Conservation (phyloP, 2,113 vertebrate genomes). For the Eudorcas thomsonii region DNA sequence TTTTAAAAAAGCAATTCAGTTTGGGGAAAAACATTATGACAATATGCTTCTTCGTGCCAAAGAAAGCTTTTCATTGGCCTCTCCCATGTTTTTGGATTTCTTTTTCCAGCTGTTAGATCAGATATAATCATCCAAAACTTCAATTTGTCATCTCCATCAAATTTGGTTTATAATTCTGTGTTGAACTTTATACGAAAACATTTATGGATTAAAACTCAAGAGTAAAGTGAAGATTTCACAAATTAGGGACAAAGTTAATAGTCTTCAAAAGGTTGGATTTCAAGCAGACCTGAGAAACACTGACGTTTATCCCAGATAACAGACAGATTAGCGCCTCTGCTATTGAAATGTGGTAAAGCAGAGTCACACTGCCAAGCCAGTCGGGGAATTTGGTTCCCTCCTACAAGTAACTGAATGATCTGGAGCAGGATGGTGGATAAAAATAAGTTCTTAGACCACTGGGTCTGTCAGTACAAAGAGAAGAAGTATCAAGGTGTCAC, state of each 20-base stretch:
- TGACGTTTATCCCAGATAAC: not conserved
- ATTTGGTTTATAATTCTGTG: constrained; percentile 25
- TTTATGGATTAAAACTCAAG: constrained; percentile 57
- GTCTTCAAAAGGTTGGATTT: constrained; percentile 32
- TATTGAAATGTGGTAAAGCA: not conserved
- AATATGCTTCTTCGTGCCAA: constrained; percentile 66
- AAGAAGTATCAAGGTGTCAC: not conserved
- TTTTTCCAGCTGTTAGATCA: constrained; percentile 75
- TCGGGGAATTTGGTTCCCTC: not conserved
- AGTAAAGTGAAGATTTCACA: constrained; percentile 48
- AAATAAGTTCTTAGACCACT: not conserved
- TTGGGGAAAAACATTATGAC: constrained; percentile 44
- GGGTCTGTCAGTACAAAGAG: not conserved
- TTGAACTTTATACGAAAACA: constrained; percentile 43
- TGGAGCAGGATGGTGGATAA: not conserved
- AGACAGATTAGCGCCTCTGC: not conserved
- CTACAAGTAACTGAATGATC: not conserved
- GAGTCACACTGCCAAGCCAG: not conserved
- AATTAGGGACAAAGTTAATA: constrained; percentile 33
- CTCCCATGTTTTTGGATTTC: constrained; percentile 64
- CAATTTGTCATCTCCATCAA: constrained; percentile 56
- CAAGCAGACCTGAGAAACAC: constrained; percentile 3
- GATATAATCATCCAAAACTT: constrained; percentile 69
- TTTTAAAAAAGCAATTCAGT: constrained; percentile 43
- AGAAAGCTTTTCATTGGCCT: constrained; percentile 73